Evolutionary conservation across 2,888 invertebrate species (phyloP), one percentile per base, ranked within the genome.

Genomic region (Dynastes hyllus): DNA sequence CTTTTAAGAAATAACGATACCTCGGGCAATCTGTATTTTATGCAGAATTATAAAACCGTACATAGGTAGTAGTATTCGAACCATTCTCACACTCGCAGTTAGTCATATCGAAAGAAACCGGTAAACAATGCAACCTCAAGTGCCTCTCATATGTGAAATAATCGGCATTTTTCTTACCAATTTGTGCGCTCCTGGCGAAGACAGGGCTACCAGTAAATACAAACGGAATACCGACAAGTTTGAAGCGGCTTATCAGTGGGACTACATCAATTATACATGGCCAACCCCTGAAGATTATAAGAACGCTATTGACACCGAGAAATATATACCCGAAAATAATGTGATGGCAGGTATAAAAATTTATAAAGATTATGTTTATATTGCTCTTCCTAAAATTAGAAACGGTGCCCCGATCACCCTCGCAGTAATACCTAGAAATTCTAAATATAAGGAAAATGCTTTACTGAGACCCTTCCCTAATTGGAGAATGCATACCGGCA

Each of bases 341-440:
- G 89, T 92, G 81, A 92, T 94, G 80, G 91, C 93, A 80, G 94
- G 94, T 78, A 91, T 94, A 81, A 94, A 93, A 87, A 91, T 92
- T 79, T 93, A 93, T 91, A 92, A 92, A 81, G 92, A 92, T 84
- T 91, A 90, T 81, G 90, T 95, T 86, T 95, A 92, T 87, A 86
- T 95, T 83, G 92, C 93, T 2, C 85, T 94, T 83, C 94, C 95
- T 69, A 90, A 94, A 84, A 92, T 93, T 90, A 90, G 92, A 84
- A 90, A 90, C 77, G 95, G 94, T 16, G 93, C 94, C 1, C 94
- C 95, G 70, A 93, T 92, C 53, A 94, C 95, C 1, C 87, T 95
- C 50, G 93, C 91, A 0, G 91, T 91, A 79, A 90, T 80, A 32
- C 61, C 78, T 4, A 69, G 58, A 65, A 71, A 76, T 32, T 67